A percentile compares a stretch with the other conserved stretches of the same genome.
These are phyloP conservation scores for Lepilemur septentrionalis DNA, from an alignment of 2,797 vertebrate species.

Conservation along the genomic window DNA sequence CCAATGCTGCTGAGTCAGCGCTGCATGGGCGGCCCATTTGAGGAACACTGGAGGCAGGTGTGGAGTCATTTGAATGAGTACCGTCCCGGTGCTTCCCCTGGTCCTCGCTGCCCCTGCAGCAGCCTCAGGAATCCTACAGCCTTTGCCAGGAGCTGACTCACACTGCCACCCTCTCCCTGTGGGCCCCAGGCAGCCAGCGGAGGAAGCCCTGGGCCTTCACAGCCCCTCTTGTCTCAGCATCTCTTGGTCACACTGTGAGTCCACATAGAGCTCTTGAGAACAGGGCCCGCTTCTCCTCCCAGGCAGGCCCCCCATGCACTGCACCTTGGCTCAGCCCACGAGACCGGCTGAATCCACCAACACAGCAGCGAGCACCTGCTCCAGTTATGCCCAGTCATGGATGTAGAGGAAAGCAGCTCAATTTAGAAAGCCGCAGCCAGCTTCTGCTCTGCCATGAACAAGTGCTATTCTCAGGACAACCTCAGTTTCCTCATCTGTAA, in stretches of 20 bases:
- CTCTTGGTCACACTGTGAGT: accelerated
- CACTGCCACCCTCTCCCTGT: accelerated
- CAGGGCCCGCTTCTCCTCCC: accelerated
- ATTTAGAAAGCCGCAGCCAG: not conserved
- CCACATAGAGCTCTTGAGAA: not conserved
- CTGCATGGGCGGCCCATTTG: not conserved
- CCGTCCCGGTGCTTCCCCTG: accelerated
- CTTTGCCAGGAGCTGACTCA: not conserved
- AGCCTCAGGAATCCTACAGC: not conserved
- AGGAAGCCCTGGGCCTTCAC: not conserved
- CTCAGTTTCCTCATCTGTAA: not conserved
- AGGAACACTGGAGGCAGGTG: too few species aligned
- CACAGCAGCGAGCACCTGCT: not conserved
- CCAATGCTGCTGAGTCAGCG: not conserved
- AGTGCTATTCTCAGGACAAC: accelerated
- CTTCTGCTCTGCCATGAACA: not conserved
- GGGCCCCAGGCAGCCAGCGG: not conserved
- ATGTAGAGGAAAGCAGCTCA: not conserved
- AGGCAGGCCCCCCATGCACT: accelerated
- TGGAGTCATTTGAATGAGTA: accelerated
- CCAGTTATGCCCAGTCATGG: accelerated
- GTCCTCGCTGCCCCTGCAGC: not conserved
- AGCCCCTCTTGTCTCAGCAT: not conserved
- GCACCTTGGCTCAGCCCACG: accelerated
- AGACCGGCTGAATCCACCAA: too few species aligned